phyloP scores from a whole-genome alignment of 2,113 vertebrate genomes.

The Entelurus aequoreus region DNA sequence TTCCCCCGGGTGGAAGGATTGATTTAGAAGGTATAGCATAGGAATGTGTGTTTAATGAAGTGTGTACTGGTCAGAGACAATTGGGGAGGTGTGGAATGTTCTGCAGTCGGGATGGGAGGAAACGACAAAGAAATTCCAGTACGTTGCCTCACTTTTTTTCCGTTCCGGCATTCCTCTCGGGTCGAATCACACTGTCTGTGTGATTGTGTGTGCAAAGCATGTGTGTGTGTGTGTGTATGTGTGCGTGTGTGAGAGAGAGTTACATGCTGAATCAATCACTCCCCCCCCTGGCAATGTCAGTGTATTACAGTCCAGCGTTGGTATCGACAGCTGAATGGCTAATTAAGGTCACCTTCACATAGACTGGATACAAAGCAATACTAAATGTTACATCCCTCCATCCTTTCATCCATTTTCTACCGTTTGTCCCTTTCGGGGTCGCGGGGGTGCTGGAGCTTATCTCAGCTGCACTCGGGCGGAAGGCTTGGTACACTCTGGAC shows the following conservation, averaged over 20 bases:
- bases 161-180: conserved; percentile 50
- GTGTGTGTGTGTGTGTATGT: background rate
- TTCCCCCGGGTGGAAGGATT: conserved; percentile 1
- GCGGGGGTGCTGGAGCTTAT: too few species aligned
- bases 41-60: conserved; percentile 22
- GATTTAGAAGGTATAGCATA: conserved; percentile 10
- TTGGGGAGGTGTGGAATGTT: conserved; percentile 45
- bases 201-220: conserved; percentile 23
- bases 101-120: conserved; percentile 48
- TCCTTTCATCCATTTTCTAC: too few species aligned
- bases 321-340: conserved; percentile 4
- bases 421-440: too few species aligned
- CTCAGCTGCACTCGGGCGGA: too few species aligned
- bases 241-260: background rate
- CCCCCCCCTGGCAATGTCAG: conserved; percentile 44
- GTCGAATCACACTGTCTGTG: conserved; percentile 31
- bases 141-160: conserved; percentile 25
- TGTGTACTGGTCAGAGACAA: conserved; percentile 22
- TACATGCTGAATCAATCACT: conserved; percentile 35
- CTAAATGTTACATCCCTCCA: background rate
- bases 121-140: conserved; percentile 62
- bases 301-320: conserved; percentile 26
- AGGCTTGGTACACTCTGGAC: too few species aligned
- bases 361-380: background rate
- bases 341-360: conserved; percentile 49